These are phyloP conservation scores for Subacronicta megacephala DNA, from an alignment of 2,888 invertebrate species.

Conservation along the genomic window DNA sequence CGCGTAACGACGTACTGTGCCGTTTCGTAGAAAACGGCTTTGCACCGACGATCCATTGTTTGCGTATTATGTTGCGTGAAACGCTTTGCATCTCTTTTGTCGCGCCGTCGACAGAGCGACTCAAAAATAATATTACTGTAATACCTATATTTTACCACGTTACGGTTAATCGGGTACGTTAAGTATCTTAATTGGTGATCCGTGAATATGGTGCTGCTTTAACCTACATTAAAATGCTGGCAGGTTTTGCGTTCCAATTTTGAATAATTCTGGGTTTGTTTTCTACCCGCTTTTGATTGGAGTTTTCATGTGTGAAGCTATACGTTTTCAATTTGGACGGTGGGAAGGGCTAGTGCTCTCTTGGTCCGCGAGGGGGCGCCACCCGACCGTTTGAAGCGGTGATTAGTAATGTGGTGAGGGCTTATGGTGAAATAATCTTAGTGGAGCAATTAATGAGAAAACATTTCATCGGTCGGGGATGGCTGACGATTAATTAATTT, in stretches of 20 bases:
- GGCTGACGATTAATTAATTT: conserved; percentile 74
- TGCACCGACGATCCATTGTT: conserved; percentile 69
- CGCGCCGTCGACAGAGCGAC: conserved; percentile 44
- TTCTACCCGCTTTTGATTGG: conserved; percentile 65
- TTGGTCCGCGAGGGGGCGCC: conserved; percentile 64
- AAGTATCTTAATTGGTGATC: conserved; percentile 40
- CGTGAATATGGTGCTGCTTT: conserved; percentile 38
- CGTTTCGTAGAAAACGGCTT: conserved; percentile 71
- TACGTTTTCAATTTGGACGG: conserved; percentile 78
- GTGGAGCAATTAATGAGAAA: conserved; percentile 81
- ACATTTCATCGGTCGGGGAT: conserved; percentile 67
- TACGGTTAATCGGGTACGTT: conserved; percentile 21
- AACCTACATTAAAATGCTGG: conserved; percentile 32
- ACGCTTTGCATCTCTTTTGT: conserved; percentile 69
- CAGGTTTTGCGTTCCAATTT: conserved; percentile 58
- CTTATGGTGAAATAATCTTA: conserved; percentile 82
- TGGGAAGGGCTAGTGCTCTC: conserved; percentile 64
- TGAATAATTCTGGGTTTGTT: conserved; percentile 66
- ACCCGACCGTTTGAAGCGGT: conserved; percentile 76
- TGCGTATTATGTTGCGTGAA: conserved; percentile 76
- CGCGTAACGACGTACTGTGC: conserved; percentile 70
- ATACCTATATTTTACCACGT: conserved; percentile 26
- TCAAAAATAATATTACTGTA: conserved; percentile 49
- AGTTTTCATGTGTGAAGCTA: conserved; percentile 53
- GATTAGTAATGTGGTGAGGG: conserved; percentile 79